A percentile compares a stretch with the other conserved stretches of the same genome.
Conservation (phyloP, 30 jellyfish, hydroid and myxozoan species). For the Clytia hemisphaerica region DNA sequence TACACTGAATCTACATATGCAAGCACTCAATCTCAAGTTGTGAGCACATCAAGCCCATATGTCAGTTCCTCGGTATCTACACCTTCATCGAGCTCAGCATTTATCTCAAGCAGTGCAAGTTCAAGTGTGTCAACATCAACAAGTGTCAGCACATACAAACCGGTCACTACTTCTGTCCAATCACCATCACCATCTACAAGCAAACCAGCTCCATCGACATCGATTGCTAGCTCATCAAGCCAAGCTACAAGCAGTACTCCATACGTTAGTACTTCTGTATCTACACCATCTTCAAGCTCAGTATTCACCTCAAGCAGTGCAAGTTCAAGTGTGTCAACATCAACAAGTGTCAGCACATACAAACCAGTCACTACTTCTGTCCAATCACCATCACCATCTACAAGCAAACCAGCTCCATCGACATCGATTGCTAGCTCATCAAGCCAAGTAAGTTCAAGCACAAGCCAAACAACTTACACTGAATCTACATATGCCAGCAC, state of each 20-base stretch:
- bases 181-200: slow-evolving; percentile 3
- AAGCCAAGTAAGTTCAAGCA: too few relatives aligned
- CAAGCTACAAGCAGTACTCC: too few relatives aligned
- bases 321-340: not conserved
- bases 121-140: slow-evolving; percentile 2
- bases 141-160: slow-evolving; percentile 5
- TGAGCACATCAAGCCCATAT: not conserved
- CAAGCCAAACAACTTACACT: too few relatives aligned
- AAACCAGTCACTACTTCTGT: too few relatives aligned
- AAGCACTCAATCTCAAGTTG: not conserved
- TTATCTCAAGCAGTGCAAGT: not conserved
- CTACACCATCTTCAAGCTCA: not conserved
- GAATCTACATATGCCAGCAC: too few relatives aligned
- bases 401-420: too few relatives aligned
- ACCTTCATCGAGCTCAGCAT: slow-evolving; percentile 1
- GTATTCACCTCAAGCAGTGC: slow-evolving; percentile 11
- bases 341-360: too few relatives aligned
- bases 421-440: too few relatives aligned
- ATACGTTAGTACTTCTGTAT: slow-evolving; percentile 4
- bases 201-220: too few relatives aligned
- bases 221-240: slow-evolving; percentile 1
- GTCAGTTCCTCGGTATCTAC: not conserved
- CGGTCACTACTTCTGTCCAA: not conserved
- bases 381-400: too few relatives aligned
- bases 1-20: not conserved